phyloP scores from a whole-genome alignment of 1,140 invertebrate species.

The Scaptomyza pallida region DNA sequence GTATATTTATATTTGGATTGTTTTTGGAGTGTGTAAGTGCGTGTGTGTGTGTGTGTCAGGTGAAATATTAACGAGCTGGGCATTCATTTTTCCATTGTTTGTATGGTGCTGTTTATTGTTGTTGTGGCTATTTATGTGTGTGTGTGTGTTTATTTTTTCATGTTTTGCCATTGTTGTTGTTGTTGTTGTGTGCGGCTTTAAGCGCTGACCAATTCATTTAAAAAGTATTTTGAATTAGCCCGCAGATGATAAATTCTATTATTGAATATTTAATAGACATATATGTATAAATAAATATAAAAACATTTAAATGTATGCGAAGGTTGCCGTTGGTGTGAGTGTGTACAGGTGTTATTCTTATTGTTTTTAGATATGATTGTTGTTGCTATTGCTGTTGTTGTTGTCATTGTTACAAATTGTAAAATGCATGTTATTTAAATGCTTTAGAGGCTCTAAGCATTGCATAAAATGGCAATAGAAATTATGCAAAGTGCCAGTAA shows the following conservation, averaged over 20 bases:
- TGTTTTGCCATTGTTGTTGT: slow-evolving; percentile 1
- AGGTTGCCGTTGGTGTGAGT: neutral
- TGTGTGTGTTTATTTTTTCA: slow-evolving; percentile 12
- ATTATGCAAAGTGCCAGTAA: slow-evolving; percentile 31
- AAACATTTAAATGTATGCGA: neutral
- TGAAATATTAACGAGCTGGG: slow-evolving; percentile 68
- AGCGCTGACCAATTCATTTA: slow-evolving; percentile 53
- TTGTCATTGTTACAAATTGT: slow-evolving; percentile 55
- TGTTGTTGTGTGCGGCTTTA: slow-evolving; percentile 36
- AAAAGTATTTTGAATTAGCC: slow-evolving; percentile 52
- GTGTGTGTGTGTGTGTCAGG: slow-evolving; percentile 43
- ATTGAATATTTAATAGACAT: slow-evolving; percentile 11
- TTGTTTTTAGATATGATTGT: slow-evolving; percentile 3
- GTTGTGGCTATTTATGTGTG: slow-evolving; percentile 7
- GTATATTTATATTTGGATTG: neutral
- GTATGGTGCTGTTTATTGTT: slow-evolving; percentile 1
- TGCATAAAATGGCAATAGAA: slow-evolving; percentile 46
- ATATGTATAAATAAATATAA: neutral
- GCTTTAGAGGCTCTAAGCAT: slow-evolving; percentile 40
- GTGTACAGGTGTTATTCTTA: slow-evolving; percentile 14
- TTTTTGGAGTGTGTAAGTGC: neutral
- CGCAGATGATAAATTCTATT: slow-evolving; percentile 23
- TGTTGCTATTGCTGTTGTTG: neutral
- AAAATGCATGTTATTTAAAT: slow-evolving; percentile 49
- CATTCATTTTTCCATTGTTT: slow-evolving; percentile 44